Conservation (phyloP, 2,888 invertebrate species). For the Ecliptopera silaceata region DNA sequence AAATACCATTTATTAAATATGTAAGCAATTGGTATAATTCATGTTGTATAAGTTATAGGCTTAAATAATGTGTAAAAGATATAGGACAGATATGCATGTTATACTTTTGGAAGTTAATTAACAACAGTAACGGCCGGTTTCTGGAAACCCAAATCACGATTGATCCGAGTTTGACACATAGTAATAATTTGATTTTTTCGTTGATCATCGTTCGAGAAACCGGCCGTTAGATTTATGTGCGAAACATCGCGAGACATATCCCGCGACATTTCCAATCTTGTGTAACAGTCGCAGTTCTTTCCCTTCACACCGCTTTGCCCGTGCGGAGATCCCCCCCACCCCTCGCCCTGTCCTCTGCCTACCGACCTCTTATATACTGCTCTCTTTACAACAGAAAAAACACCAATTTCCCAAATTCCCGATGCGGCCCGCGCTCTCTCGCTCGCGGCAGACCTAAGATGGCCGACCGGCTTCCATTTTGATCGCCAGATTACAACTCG, state of each 20-base stretch:
- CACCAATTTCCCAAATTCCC: conserved; percentile 82
- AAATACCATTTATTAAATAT: too few relatives aligned
- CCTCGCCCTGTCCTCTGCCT: conserved; percentile 70
- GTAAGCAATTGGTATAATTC: neutral
- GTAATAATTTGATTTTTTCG: too few relatives aligned
- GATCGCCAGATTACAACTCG: conserved; percentile 78
- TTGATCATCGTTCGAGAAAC: too few relatives aligned
- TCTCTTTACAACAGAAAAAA: conserved; percentile 82
- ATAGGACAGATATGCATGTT: too few relatives aligned
- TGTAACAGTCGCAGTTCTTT: conserved; percentile 66
- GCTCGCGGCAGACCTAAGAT: conserved; percentile 80
- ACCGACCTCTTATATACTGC: conserved; percentile 82
- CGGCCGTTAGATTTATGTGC: conserved; percentile 43
- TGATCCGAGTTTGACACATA: too few relatives aligned
- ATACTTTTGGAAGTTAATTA: too few relatives aligned
- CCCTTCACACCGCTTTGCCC: conserved; percentile 82
- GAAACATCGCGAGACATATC: conserved; percentile 56
- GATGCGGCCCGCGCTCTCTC: conserved; percentile 77
- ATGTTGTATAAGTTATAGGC: neutral
- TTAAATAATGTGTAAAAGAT: neutral
- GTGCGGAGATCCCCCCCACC: conserved; percentile 72
- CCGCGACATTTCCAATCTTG: conserved; percentile 43
- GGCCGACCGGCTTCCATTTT: conserved; percentile 81
- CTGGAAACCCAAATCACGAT: too few relatives aligned
- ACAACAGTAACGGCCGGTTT: too few relatives aligned